Evolutionary conservation across 2,113 vertebrate genomes (phyloP).

Genomic region (Menura novaehollandiae): DNA sequence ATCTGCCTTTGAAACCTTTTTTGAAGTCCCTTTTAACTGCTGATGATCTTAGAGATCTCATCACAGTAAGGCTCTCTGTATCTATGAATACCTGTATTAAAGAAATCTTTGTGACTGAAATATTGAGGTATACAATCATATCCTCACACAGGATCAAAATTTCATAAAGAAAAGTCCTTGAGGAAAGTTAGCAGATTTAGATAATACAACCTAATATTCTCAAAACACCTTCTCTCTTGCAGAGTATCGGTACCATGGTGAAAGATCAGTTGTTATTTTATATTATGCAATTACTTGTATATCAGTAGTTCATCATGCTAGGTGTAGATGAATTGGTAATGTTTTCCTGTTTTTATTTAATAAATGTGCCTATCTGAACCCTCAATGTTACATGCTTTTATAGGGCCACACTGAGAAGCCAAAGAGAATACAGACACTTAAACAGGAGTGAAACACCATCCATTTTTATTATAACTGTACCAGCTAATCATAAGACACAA

Average conservation of each 20-base stretch:
- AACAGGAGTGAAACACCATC: background rate
- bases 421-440: background rate
- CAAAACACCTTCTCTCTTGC: background rate
- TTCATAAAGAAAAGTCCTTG: background rate
- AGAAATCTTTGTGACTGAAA: background rate
- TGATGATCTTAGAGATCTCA: background rate
- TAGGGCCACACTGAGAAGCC: background rate
- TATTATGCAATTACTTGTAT: background rate
- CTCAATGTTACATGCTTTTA: background rate
- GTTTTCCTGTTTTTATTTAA: background rate
- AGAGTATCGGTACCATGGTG: rapidly evolving
- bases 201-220: background rate
- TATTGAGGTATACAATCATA: background rate
- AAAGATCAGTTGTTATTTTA: background rate
- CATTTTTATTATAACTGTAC: background rate
- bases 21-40: background rate
- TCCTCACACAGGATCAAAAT: background rate
- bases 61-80: background rate
- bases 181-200: background rate
- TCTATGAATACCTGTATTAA: background rate
- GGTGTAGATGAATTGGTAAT: background rate
- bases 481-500: background rate
- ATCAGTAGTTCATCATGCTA: background rate
- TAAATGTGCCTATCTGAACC: background rate
- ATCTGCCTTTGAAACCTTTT: background rate